These are phyloP conservation scores for Leucoma salicis DNA, from an alignment of 2,888 invertebrate genomes.

Conservation along the genomic window DNA sequence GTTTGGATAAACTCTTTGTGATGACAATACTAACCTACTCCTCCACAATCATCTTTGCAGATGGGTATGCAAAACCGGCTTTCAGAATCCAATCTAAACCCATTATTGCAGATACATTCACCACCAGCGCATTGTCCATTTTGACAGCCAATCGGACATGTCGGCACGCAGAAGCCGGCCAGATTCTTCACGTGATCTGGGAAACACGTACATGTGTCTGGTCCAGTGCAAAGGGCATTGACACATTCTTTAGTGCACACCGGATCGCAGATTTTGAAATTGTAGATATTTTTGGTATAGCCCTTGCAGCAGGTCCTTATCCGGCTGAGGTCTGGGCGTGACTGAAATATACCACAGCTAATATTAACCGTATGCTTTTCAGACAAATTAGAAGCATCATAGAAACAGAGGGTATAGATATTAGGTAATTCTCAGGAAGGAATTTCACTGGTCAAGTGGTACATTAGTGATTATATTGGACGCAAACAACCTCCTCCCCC, in stretches of 20 bases:
- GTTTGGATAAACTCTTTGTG: too few species aligned
- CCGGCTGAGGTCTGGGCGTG: slow-evolving; percentile 83
- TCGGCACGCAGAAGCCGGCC: slow-evolving; percentile 81
- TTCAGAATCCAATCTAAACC: slow-evolving; percentile 79
- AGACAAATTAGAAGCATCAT: too few species aligned
- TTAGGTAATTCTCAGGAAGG: too few species aligned
- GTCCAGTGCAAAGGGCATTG: slow-evolving; percentile 84
- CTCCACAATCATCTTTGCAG: slow-evolving; percentile 77
- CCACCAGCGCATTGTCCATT: slow-evolving; percentile 84
- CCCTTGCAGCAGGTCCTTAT: slow-evolving; percentile 88
- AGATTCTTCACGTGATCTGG: slow-evolving; percentile 82
- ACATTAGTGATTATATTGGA: too few species aligned
- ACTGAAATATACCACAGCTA: too few species aligned
- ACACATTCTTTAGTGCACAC: slow-evolving; percentile 83
- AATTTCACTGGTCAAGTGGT: too few species aligned
- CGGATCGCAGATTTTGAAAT: slow-evolving; percentile 82
- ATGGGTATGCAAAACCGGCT: slow-evolving; percentile 83
- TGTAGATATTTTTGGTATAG: slow-evolving; percentile 83
- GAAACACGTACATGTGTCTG: slow-evolving; percentile 84
- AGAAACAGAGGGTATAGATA: too few species aligned
- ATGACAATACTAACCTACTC: slow-evolving; percentile 6
- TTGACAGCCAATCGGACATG: slow-evolving; percentile 86
- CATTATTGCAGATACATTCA: slow-evolving; percentile 84
- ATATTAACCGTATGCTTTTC: too few species aligned
- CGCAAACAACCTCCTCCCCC: too few species aligned